Evolutionary conservation across 2,113 vertebrate genomes (phyloP), one percentile per base, ranked within the genome.

Genomic region (Grammomys dolichurus): DNA sequence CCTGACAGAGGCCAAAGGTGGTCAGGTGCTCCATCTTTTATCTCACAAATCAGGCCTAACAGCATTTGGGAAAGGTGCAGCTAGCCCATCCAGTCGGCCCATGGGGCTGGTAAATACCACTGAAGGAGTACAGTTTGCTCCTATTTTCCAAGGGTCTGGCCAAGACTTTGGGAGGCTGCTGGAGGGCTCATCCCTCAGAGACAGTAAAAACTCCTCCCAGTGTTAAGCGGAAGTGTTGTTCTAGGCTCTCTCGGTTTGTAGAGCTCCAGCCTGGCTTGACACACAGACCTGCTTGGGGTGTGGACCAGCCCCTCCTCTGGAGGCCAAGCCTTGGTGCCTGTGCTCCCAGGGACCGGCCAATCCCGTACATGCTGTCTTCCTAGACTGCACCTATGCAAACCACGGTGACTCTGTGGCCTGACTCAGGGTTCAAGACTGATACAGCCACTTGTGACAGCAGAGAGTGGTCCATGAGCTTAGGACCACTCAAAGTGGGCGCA

Each of bases 141-240:
- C 0, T 4, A 3, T 12, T n/a, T 72, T 5, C 19, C 3, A 13
- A 0, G 4, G 84, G 36, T 36, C 40, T 40, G 40, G 40, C 40
- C 40, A 40, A 40, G 40, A 40, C 40, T 40, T 40, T 40, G 40
- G 40, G 40, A 40, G 40, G 40, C 40, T 40, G 40, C 40, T 40
- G 40, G 40, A 40, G 40, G 40, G 40, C 40, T 40, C 40, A 40
- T 40, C 40, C 40, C 40, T 40, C 40, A 33, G 5, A 28, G 14
- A 84, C 33, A 56, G 93, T 31, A 13, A 11, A 48, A 46, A 40
- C 40, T 40, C 40, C 40, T 40, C 40, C 40, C 7, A 9, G 43
- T 77, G 51, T 65, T 22, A 81, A 31, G n/a, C 13, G 8, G 33
- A 67, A 40, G 82, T 1, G 3, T n/a, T 54, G 51, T 31, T 63